Percentiles rank a stretch among this genome's conserved stretches.
phyloP scores from a whole-genome alignment of 2,797 vertebrate genomes.

The Squalus acanthias region DNA sequence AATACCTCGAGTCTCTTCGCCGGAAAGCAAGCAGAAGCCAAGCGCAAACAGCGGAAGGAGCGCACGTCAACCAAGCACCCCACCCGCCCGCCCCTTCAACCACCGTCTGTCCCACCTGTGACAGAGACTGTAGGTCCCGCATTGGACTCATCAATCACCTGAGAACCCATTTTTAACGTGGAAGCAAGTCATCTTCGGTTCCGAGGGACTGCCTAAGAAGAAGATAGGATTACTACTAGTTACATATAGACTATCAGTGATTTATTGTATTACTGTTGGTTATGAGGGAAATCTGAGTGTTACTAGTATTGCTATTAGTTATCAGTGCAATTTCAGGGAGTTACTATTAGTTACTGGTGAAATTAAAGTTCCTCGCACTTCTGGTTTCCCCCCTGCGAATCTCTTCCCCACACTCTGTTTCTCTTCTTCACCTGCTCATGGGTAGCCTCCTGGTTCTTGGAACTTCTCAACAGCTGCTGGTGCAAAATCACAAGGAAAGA shows the following conservation, averaged over 20 bases:
- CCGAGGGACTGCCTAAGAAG: no score
- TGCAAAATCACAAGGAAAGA: background rate
- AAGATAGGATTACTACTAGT: background rate
- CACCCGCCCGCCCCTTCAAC: no score
- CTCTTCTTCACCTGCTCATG: background rate
- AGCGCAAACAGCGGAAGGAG: no score
- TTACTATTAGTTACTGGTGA: background rate
- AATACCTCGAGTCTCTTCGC: no score
- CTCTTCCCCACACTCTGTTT: background rate
- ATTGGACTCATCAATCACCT: no score
- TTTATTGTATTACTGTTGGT: background rate
- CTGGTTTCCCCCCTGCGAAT: background rate
- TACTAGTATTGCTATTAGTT: background rate
- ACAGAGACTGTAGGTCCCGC: no score
- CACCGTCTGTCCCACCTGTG: no score
- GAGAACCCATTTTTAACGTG: no score
- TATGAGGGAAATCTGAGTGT: background rate
- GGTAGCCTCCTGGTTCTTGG: background rate
- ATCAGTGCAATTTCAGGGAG: background rate
- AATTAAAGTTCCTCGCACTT: background rate
- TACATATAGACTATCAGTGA: background rate
- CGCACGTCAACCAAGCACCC: no score
- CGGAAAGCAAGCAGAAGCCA: no score
- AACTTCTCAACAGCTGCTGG: background rate
- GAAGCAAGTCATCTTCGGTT: no score